phyloP scores from a whole-genome alignment of 1,140 invertebrate genomes.

The Solen grandis region DNA sequence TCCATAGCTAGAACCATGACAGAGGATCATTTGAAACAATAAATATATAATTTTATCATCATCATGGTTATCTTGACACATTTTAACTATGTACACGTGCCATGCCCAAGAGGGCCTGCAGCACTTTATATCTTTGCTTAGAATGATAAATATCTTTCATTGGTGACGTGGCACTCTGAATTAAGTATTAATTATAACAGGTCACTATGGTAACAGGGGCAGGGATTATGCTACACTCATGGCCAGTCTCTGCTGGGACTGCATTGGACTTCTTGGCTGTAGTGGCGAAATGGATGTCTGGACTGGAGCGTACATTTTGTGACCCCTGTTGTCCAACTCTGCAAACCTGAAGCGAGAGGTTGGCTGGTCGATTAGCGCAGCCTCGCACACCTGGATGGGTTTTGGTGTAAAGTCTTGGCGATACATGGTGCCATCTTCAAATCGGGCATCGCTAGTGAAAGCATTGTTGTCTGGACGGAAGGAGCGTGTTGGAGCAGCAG shows the following conservation, averaged over 20 bases:
- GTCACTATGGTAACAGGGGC: no score
- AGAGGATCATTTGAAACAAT: no score
- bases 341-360: slow-evolving; percentile 25
- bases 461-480: slow-evolving; percentile 39
- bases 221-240: slow-evolving; percentile 45
- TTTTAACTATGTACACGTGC: no score
- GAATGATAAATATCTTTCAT: no score
- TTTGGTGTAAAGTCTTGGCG: slow-evolving; percentile 45
- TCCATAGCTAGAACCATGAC: no score
- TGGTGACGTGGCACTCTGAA: no score
- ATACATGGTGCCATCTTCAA: slow-evolving; percentile 47
- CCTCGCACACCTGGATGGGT: slow-evolving; percentile 27
- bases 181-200: no score
- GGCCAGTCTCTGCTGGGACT: slow-evolving; percentile 45
- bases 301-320: slow-evolving; percentile 34
- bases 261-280: slow-evolving; percentile 14
- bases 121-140: no score
- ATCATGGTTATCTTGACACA: no score
- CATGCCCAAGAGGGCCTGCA: no score
- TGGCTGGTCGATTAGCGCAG: slow-evolving; percentile 28
- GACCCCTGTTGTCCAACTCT: slow-evolving; percentile 21
- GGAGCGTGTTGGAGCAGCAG: background rate
- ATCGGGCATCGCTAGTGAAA: slow-evolving; percentile 32
- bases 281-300: slow-evolving; percentile 39
- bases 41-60: no score